Base-by-base conservation (phyloP, 2,888 invertebrate genomes). In the Stenodema calcarata region DNA sequence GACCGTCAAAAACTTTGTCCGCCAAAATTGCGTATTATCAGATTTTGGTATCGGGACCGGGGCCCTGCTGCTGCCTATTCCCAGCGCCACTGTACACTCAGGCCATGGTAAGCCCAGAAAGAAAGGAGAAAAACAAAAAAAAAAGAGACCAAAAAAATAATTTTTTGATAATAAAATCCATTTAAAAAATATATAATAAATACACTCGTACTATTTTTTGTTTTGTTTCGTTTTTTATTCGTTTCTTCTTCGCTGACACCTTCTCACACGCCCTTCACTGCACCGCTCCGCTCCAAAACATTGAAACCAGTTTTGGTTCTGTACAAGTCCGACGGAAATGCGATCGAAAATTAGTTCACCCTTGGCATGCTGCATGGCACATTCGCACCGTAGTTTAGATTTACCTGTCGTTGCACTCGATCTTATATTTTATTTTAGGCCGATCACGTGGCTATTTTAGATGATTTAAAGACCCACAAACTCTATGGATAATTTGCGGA, bases 11-110 rank as follows among this genome's bases (percentile, higher is more conserved):
- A 18, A 70, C 18, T 70, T 83, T 23, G 69, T 62, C 47, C 84
- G 76, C 86, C 86, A 86, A 86, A 86, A 86, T 86, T 86, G 86
- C 86, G 86, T 86, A 86, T 86, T 86, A 86, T n/a, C 86, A 86
- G 86, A 86, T 86, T 79, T 86, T 86, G 79, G 86, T 86, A 78
- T 86, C 86, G 78, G 86, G 86, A 79, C 69, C 86, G 69, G 86
- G 86, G 78, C 86, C 86, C 69, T 86, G 86, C 44, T 86, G 86
- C 79, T 86, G 86, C 86, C 86, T 86, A 27, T 86, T 86, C 86
- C 86, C 86, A 86, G 76, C 86, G 54, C 86, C 86, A 35, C 86
- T 86, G 28, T 86, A 86, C 86, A 86, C 86, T 79, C 86, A 86
- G 86, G 86, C 86, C 76, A 86, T 86, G 86, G 86, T 86, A 86